Conservation (phyloP, 2,797 vertebrate genomes). For the Cheirogaleus major region DNA sequence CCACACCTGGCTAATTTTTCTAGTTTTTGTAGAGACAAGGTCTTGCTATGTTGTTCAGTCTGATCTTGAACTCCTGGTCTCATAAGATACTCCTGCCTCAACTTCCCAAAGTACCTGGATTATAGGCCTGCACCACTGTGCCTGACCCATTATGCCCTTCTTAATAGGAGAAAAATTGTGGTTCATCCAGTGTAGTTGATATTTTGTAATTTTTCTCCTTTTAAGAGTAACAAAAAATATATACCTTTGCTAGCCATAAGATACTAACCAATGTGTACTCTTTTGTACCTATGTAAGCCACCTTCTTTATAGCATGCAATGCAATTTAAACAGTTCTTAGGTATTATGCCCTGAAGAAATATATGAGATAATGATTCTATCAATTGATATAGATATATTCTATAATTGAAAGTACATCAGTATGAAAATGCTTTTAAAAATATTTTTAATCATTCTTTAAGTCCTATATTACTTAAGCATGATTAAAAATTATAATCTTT, state of each 20-base stretch:
- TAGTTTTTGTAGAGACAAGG: neutral
- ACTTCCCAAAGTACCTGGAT: neutral
- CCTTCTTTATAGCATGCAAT: neutral
- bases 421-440: neutral
- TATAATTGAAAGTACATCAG: neutral
- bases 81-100: neutral
- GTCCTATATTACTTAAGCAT: neutral
- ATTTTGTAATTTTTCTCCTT: slow-evolving; percentile 27
- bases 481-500: slow-evolving; percentile 15
- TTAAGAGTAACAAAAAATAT: neutral
- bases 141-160: slow-evolving; percentile 1
- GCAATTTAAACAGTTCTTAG: neutral
- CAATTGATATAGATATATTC: neutral
- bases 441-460: slow-evolving; percentile 12
- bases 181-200: neutral
- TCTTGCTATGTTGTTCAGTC: neutral
- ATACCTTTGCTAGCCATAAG: neutral
- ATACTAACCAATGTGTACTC: neutral
- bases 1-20: neutral
- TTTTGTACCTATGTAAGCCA: neutral
- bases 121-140: neutral
- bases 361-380: neutral
- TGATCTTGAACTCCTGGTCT: neutral
- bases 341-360: neutral
- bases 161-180: slow-evolving; percentile 31